Evolutionary conservation across 2,888 invertebrate genomes (phyloP).

Genomic region (Cataglyphis cursor): DNA sequence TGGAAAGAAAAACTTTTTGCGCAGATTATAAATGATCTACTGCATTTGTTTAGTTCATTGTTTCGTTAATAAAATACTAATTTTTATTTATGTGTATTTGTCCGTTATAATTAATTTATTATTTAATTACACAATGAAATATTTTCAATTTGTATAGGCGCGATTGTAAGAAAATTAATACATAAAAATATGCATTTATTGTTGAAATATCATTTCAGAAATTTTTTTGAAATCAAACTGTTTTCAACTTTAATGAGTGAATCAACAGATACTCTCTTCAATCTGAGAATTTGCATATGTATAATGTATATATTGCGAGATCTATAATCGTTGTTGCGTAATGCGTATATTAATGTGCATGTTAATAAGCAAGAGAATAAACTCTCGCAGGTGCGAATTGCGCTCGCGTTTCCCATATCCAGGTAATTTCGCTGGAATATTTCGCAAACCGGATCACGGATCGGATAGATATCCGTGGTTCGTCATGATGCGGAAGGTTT

Average conservation of each 20-base stretch:
- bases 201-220: neutral
- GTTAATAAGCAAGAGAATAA: slow-evolving; percentile 34
- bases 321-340: neutral
- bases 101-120: slow-evolving; percentile 3
- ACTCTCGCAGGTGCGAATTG: slow-evolving; percentile 7
- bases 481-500: slow-evolving; percentile 40
- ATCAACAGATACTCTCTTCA: neutral
- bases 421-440: slow-evolving; percentile 37
- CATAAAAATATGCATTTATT: neutral
- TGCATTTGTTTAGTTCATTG: neutral
- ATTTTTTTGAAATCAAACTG: neutral
- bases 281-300: neutral
- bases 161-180: neutral
- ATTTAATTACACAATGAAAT: neutral
- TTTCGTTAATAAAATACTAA: neutral
- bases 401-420: neutral
- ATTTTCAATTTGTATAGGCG: neutral
- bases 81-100: neutral
- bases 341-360: slow-evolving; percentile 25
- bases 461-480: slow-evolving; percentile 19
- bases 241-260: neutral
- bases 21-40: neutral
- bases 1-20: neutral
- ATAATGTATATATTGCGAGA: neutral
- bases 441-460: slow-evolving; percentile 31